These are phyloP conservation scores for Zaprionus gabonicus DNA, from an alignment of 1,140 invertebrate species.

Conservation along the genomic window DNA sequence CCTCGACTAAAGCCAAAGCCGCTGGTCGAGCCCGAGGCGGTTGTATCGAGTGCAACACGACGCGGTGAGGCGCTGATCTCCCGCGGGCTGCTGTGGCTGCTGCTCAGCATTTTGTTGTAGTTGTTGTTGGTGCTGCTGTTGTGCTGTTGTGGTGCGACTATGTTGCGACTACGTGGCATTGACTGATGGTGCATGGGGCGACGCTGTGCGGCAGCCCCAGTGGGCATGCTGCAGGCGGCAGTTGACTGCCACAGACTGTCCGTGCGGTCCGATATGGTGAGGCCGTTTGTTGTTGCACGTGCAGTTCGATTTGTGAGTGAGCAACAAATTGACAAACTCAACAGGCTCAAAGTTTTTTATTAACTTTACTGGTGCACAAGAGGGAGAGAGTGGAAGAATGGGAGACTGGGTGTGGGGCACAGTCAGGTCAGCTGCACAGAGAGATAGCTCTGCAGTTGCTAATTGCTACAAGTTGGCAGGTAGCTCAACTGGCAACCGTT, in stretches of 20 bases:
- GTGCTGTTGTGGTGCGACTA: slow-evolving; percentile 52
- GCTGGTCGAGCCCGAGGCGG: slow-evolving; percentile 73
- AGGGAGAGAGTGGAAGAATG: not conserved
- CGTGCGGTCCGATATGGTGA: slow-evolving; percentile 79
- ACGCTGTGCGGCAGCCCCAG: slow-evolving; percentile 27
- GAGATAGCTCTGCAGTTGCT: slow-evolving; percentile 30
- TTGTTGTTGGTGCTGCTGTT: slow-evolving; percentile 40
- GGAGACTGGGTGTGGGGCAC: not conserved
- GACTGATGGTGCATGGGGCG: slow-evolving; percentile 52
- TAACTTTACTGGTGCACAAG: not conserved
- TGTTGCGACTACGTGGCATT: slow-evolving; percentile 24
- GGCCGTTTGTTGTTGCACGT: slow-evolving; percentile 38
- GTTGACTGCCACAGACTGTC: slow-evolving; percentile 80
- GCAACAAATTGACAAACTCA: slow-evolving; percentile 11
- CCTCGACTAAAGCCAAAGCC: slow-evolving; percentile 80
- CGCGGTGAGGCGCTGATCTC: slow-evolving; percentile 71
- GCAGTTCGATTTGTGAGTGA: slow-evolving; percentile 3
- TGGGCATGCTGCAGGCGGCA: slow-evolving; percentile 67
- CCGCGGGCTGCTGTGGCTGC: slow-evolving; percentile 74
- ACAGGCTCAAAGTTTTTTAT: not conserved
- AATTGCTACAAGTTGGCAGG: slow-evolving; percentile 58
- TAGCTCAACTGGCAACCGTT: not conserved
- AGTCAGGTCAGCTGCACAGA: not conserved
- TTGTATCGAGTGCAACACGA: slow-evolving; percentile 72
- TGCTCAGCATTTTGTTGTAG: slow-evolving; percentile 67